Conservation (phyloP, 1,140 invertebrate species). For the Caenorhabditis tropicalis region DNA sequence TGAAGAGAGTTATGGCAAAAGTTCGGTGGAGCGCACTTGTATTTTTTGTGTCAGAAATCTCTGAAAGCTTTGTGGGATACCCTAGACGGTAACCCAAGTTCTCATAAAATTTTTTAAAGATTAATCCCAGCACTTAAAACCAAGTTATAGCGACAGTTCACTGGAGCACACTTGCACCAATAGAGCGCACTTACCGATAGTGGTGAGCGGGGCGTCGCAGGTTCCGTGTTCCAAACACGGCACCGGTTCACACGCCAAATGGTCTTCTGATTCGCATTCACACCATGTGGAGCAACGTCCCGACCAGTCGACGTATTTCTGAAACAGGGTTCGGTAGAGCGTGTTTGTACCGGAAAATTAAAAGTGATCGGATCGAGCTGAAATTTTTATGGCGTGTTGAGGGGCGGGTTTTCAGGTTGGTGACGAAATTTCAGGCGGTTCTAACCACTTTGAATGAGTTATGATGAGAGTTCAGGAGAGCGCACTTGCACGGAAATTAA, state of each 20-base stretch:
- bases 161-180: background rate
- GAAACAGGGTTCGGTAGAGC: background rate
- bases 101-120: background rate
- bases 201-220: slow-evolving; percentile 64
- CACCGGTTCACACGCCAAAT: slow-evolving; percentile 60
- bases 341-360: background rate
- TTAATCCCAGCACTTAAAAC: background rate
- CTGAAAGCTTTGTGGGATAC: too few relatives aligned
- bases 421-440: background rate
- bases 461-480: background rate
- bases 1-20: background rate
- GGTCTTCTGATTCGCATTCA: slow-evolving; percentile 62
- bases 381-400: background rate
- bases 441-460: background rate
- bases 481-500: background rate
- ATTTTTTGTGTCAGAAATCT: too few relatives aligned
- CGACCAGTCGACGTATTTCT: slow-evolving; percentile 66
- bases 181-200: slow-evolving; percentile 55
- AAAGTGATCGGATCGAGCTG: background rate
- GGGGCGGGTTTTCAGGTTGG: background rate
- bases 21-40: background rate
- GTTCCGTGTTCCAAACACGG: slow-evolving; percentile 62
- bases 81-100: too few relatives aligned
- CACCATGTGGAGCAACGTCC: slow-evolving; percentile 70
- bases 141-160: background rate